Evolutionary conservation across 2,797 vertebrate species (phyloP).

Genomic region (Toxotes lorentzi): DNA sequence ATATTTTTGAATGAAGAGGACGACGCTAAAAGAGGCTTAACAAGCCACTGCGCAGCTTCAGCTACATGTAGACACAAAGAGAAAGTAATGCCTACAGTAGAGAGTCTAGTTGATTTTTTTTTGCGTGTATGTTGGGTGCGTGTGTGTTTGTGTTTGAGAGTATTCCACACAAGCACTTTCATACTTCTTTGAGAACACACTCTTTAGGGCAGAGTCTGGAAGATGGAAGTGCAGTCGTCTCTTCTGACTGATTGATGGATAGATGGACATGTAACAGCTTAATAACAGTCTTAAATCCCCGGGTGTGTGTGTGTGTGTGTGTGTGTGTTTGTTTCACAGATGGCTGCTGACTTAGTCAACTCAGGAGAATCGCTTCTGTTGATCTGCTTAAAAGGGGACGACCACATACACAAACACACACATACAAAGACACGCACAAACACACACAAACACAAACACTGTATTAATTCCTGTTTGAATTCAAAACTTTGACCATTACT

Average conservation of each 20-base stretch:
- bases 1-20: neutral
- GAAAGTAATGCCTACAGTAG: neutral
- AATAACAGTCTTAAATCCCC: constrained; percentile 5
- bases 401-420: too few species aligned
- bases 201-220: neutral
- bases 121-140: neutral
- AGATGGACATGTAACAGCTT: constrained; percentile 18
- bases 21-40: neutral
- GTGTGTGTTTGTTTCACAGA: constrained; percentile 8
- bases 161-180: neutral
- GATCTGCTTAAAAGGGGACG: constrained; percentile 14
- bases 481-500: neutral
- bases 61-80: neutral
- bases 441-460: neutral
- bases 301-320: neutral
- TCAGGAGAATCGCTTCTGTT: constrained; percentile 16
- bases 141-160: neutral
- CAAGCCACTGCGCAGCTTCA: neutral
- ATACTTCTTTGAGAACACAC: neutral
- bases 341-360: constrained; percentile 28
- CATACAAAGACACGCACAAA: too few species aligned
- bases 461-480: neutral
- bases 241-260: constrained; percentile 4
- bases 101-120: too few species aligned
- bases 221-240: neutral